A percentile compares a stretch with the other conserved stretches of the same genome.
These are phyloP conservation scores for Bolinopsis microptera DNA, from an alignment of 37 sponge, comb jelly and placozoan species.

Conservation along the genomic window DNA sequence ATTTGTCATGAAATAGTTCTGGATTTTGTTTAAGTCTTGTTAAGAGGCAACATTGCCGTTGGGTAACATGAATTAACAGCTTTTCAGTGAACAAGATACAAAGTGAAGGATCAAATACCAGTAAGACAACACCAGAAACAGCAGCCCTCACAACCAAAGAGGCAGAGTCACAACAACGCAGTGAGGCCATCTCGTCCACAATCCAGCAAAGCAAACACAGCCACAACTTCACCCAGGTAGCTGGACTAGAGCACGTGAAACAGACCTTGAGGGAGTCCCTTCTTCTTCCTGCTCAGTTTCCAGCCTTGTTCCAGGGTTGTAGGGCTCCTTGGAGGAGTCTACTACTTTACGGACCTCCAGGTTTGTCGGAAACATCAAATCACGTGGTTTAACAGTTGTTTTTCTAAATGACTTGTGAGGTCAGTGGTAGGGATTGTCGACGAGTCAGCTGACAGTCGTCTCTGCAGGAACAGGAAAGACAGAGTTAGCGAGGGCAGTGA, in stretches of 20 bases:
- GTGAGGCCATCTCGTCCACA: conserved; percentile 35
- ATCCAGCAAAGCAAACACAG: conserved; percentile 11
- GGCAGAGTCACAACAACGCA: neutral
- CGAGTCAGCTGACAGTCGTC: too few relatives aligned
- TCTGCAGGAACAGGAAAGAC: conserved; percentile 71
- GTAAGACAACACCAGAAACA: neutral
- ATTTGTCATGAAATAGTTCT: too few relatives aligned
- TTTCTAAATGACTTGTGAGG: neutral
- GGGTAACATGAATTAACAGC: neutral
- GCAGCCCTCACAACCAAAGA: neutral
- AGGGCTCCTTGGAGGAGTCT: conserved; percentile 80
- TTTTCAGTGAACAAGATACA: conserved; percentile 41
- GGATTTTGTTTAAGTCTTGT: neutral
- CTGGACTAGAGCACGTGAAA: conserved; percentile 78
- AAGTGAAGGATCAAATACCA: neutral
- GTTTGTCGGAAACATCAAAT: conserved; percentile 27
- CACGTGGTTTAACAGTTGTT: neutral
- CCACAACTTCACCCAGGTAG: conserved; percentile 71
- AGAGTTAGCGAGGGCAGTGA: conserved; percentile 71
- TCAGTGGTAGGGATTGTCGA: too few relatives aligned
- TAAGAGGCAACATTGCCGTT: neutral
- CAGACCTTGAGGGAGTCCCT: conserved; percentile 78
- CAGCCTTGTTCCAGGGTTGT: conserved; percentile 71
- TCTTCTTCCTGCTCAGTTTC: conserved; percentile 72
- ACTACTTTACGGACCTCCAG: conserved; percentile 88